Base-by-base conservation (phyloP, 2,797 vertebrate genomes). In the Hoplostethus mediterraneus region DNA sequence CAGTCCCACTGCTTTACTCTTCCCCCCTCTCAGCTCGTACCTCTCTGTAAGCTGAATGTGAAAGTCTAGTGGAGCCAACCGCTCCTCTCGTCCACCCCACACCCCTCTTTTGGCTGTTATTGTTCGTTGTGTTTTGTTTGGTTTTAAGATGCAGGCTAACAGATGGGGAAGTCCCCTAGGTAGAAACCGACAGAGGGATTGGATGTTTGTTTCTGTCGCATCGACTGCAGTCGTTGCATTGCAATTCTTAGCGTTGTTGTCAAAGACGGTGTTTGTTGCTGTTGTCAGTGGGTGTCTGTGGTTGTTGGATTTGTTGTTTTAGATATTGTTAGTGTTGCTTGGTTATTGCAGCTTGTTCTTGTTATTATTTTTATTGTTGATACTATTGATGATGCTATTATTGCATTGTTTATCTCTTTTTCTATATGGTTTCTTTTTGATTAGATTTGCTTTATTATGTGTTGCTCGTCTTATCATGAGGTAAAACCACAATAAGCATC, bases 111-210 rank as follows among this genome's bases (percentile, higher is more conserved):
- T 45, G 66, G 44, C 36, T 42, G 55, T 21, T 21, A 21, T 58
- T 62, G 14, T 73, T 79, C 53, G 68, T 72, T 0, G 0, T 64
- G 48, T 69, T 65, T 66, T 71, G 44, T 82, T 81, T 67, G 45
- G 30, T 38, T 79, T 83, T 67, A 77, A 67, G 42, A 64, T 56
- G 57, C 56, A 58, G 56, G 73, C 51, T 68, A 76, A 77, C 75
- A 82, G 80, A 80, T 82, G 80, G 72, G 74, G 69, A 21, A 79
- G 56, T 85, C 81, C 66, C 60, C 42, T 53, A 61, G 73, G 82
- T 65, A 66, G 45, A 67, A 63, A 55, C 13, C 65, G 57, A 52
- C 52, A 33, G 31, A 71, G 52, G 3, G 63, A 81, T 59, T 56
- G 78, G 63, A 63, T 67, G 65, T 76, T 83, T 80, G 68, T 64